These are phyloP conservation scores for Oreochromis aureus DNA, from an alignment of 2,113 vertebrate genomes.

Conservation along the genomic window DNA sequence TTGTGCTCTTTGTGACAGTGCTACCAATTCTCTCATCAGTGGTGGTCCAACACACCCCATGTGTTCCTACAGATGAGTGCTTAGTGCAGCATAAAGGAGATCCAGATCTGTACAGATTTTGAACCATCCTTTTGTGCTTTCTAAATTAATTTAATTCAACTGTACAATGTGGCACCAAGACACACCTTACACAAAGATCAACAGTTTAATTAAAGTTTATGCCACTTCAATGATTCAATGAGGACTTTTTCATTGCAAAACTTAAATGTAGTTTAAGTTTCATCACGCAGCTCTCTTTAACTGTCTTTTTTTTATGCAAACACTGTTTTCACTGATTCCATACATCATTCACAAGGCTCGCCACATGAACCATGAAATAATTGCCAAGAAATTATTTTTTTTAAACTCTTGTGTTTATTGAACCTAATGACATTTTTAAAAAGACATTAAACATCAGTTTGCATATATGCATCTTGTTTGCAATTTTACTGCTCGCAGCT, in stretches of 20 bases:
- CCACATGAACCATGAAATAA: not conserved
- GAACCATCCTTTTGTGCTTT: not conserved
- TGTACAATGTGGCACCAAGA: not conserved
- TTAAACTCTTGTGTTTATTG: not conserved
- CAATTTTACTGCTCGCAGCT: not conserved
- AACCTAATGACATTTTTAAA: not conserved
- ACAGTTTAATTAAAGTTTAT: not conserved
- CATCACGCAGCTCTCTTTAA: not conserved
- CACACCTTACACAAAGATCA: not conserved
- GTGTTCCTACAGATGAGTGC: slow-evolving; percentile 28
- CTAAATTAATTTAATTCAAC: slow-evolving; percentile 5
- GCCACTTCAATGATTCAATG: not conserved
- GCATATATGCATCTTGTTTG: not conserved
- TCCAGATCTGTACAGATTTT: not conserved
- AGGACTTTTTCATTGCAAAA: not conserved
- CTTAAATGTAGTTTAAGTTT: not conserved
- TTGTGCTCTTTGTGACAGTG: not conserved
- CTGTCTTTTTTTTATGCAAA: not conserved
- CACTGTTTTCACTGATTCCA: not conserved
- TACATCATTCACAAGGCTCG: rapidly evolving
- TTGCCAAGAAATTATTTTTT: not conserved
- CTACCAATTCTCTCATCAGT: not conserved
- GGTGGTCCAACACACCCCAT: not conserved
- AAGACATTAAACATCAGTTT: not conserved
- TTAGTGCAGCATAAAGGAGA: slow-evolving; percentile 33